Base-by-base conservation (phyloP, 2,888 invertebrate species). In the Amblyteles armatorius region DNA sequence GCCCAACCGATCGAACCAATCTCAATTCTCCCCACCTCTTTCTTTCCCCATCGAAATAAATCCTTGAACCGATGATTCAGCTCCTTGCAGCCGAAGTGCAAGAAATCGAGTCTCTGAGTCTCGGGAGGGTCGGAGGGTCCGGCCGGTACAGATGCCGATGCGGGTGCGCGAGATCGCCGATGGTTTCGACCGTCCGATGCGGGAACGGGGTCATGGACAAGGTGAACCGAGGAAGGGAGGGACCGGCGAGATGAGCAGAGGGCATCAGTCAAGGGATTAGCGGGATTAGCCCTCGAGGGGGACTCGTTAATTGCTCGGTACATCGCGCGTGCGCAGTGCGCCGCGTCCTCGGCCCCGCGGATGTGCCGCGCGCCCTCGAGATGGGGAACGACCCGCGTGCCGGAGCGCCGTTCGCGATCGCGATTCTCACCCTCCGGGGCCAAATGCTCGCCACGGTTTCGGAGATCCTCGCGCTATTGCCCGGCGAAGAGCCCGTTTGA, bases 201-300 rank as follows among this genome's bases (percentile, higher is more conserved):
- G 85, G 85, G 85, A 85, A 85, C 82, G 77, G 79, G 85, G 85
- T 85, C 82, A 85, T 85, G 85, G 85, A 82, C 79, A 85, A 84
- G 87, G 84, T 72, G 83, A 79, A 86, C 84, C 74, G 87, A 74
- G 69, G 81, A 55, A 67, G 65, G 44, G 80, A 60, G 65, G 55
- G 73, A 77, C 65, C 69, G 81, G 87, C 81, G 85, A 86, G 77
- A 72, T 63, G 80, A 85, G 80, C 67, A 78, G 89, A 90, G 90
- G 91, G 93, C 93, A 93, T 94, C 93, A 93, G 93, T 94, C 93
- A 94, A 93, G 93, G 93, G 93, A 93, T 94, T 93, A 94, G 93
- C 90, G 88, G 93, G 93, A 94, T 94, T 93, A 94, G 92, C 91
- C 85, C 91, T 92, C 91, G 92, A 93, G 92, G 93, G 93, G 92